A percentile compares a stretch with the other conserved stretches of the same genome.
Evolutionary conservation across 2,888 invertebrate genomes (phyloP).

Genomic region (Cataglyphis rosenhaueri): DNA sequence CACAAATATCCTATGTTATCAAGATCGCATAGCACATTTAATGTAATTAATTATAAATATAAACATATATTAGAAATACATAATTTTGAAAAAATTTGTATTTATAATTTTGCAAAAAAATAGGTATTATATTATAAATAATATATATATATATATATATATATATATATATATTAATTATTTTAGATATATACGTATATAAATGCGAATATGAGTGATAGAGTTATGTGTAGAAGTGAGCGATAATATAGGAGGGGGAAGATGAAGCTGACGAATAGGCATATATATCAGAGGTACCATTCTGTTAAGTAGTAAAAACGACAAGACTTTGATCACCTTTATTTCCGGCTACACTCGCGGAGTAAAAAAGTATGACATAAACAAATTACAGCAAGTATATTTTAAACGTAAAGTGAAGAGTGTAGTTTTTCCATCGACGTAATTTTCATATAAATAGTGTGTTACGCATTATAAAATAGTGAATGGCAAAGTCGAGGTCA

Average conservation of each 20-base stretch:
- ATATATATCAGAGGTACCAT: constrained; percentile 61
- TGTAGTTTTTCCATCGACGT: not conserved
- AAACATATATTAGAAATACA: not conserved
- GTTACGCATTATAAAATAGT: constrained; percentile 2
- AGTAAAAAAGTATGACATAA: constrained; percentile 39
- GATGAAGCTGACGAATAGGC: constrained; percentile 30
- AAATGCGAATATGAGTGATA: not conserved
- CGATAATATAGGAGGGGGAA: constrained; percentile 54
- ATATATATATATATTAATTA: not conserved
- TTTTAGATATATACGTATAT: not conserved
- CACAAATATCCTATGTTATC: not conserved
- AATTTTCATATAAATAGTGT: not conserved
- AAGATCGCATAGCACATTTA: not conserved
- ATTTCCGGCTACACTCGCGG: not conserved
- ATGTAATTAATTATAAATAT: not conserved
- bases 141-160: not conserved
- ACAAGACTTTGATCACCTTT: constrained; percentile 48
- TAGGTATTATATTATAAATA: constrained; percentile 8
- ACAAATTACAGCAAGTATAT: constrained; percentile 19
- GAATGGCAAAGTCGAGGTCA: not conserved
- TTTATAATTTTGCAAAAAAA: not conserved
- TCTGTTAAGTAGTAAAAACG: constrained; percentile 49
- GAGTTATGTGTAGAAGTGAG: not conserved
- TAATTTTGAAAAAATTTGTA: not conserved
- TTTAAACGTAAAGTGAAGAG: constrained; percentile 6